These are phyloP conservation scores for Microctonus hyperodae DNA, from an alignment of 2,888 invertebrate genomes.

Conservation along the genomic window DNA sequence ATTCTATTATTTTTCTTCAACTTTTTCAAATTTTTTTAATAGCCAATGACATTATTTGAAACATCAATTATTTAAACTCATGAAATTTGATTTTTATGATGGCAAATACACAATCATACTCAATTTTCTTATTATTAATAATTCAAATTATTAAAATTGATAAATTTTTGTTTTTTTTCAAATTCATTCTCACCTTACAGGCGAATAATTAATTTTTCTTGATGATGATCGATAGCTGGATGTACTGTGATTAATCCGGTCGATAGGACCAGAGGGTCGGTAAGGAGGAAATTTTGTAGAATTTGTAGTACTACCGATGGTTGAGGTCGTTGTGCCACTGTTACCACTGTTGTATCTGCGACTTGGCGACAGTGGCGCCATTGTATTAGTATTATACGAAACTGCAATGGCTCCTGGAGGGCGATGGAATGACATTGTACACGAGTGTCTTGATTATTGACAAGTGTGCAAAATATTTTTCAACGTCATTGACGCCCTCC, in stretches of 20 bases:
- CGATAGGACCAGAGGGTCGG: conserved; percentile 39
- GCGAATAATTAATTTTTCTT: conserved; percentile 47
- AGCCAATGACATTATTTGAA: too few relatives aligned
- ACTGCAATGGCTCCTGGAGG: conserved; percentile 59
- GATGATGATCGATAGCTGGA: conserved; percentile 33
- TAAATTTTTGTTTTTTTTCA: neutral
- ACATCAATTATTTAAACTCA: too few relatives aligned
- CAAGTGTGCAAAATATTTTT: conserved; percentile 25
- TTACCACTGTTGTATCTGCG: conserved; percentile 51
- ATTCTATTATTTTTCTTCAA: too few relatives aligned
- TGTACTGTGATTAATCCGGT: conserved; percentile 12
- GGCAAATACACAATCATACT: too few relatives aligned
- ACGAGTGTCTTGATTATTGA: conserved; percentile 14
- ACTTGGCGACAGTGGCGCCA: conserved; percentile 57
- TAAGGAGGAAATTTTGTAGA: conserved; percentile 49
- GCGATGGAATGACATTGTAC: conserved; percentile 58
- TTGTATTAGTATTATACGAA: conserved; percentile 53
- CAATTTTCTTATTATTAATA: too few relatives aligned
- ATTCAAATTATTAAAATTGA: too few relatives aligned
- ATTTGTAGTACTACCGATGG: conserved; percentile 32
- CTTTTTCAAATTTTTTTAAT: too few relatives aligned
- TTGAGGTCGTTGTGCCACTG: conserved; percentile 35
- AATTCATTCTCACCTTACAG: conserved; percentile 48
- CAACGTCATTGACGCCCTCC: conserved; percentile 11
- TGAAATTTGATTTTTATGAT: too few relatives aligned